phyloP scores from a whole-genome alignment of 2,888 invertebrate species.

The Stramonita haemastoma region DNA sequence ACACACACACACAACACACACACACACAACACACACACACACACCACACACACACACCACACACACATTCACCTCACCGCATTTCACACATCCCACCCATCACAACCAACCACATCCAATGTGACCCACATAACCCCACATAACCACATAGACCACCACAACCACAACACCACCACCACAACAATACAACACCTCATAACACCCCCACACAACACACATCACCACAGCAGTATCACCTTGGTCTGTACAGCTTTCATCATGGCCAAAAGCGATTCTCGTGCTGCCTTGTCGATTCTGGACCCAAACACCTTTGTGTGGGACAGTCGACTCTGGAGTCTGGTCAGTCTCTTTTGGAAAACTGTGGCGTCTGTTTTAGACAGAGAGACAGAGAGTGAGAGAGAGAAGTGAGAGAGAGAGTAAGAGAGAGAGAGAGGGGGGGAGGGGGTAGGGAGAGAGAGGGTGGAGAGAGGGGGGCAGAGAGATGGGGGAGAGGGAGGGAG shows the following conservation, averaged over 20 bases:
- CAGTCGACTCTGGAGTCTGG: slow-evolving; percentile 52
- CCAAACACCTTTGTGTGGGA: slow-evolving; percentile 55
- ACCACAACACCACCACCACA: not conserved
- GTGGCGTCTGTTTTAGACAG: slow-evolving; percentile 37
- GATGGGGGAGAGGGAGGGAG: not conserved
- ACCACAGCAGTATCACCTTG: slow-evolving; percentile 48
- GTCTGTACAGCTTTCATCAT: slow-evolving; percentile 55
- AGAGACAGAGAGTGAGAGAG: not conserved
- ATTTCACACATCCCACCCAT: no score
- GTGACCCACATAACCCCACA: not conserved
- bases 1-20: no score
- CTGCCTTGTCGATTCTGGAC: slow-evolving; percentile 49
- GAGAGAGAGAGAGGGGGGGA: no score
- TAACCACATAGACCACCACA: no score
- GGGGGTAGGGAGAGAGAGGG: no score
- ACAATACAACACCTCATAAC: not conserved
- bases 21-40: no score
- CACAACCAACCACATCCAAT: no score
- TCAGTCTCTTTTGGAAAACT: slow-evolving; percentile 47
- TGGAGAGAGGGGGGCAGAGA: not conserved
- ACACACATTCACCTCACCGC: no score
- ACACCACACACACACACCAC: no score
- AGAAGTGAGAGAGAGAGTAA: not conserved
- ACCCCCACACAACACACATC: not conserved
- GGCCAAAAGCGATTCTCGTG: slow-evolving; percentile 47